Conservation (phyloP, 2,113 vertebrate species). For the Rhinolophus sinicus region DNA sequence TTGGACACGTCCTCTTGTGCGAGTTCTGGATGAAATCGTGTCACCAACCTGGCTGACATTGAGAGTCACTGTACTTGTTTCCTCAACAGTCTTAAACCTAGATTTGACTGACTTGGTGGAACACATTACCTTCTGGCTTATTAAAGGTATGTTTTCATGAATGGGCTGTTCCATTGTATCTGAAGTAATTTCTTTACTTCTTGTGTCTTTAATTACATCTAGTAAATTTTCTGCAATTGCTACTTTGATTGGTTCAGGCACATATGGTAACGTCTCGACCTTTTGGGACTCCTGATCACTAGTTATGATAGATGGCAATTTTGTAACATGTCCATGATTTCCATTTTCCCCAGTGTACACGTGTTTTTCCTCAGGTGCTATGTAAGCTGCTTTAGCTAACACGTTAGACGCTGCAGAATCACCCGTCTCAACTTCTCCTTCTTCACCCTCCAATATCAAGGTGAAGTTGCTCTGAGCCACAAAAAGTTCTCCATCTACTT, state of each 20-base stretch:
- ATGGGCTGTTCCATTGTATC: conserved; percentile 80
- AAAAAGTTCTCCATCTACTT: conserved; percentile 84
- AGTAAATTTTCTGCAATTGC: conserved; percentile 86
- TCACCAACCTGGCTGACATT: conserved; percentile 52
- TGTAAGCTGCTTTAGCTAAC: conserved; percentile 50
- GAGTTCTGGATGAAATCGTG: conserved; percentile 73
- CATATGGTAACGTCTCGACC: conserved; percentile 83
- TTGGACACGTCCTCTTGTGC: conserved; percentile 58
- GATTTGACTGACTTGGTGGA: conserved; percentile 64
- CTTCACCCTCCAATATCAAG: conserved; percentile 93
- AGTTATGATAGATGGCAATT: conserved; percentile 75
- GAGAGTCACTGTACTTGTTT: conserved; percentile 67
- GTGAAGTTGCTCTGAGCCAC: conserved; percentile 88
- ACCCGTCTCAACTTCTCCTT: conserved; percentile 82
- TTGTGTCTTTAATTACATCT: conserved; percentile 86
- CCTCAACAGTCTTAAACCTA: conserved; percentile 58
- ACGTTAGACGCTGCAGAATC: conserved; percentile 50
- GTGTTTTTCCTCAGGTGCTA: conserved; percentile 49
- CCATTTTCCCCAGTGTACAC: conserved; percentile 32
- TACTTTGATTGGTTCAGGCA: conserved; percentile 86
- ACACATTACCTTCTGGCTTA: conserved; percentile 75
- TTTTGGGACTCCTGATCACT: conserved; percentile 82
- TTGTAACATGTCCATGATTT: conserved; percentile 64
- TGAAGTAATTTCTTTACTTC: conserved; percentile 85
- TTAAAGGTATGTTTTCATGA: conserved; percentile 76